Evolutionary conservation across 2,113 vertebrate genomes (phyloP), one percentile per base, ranked within the genome.

Genomic region (Scytalopus superciliaris): DNA sequence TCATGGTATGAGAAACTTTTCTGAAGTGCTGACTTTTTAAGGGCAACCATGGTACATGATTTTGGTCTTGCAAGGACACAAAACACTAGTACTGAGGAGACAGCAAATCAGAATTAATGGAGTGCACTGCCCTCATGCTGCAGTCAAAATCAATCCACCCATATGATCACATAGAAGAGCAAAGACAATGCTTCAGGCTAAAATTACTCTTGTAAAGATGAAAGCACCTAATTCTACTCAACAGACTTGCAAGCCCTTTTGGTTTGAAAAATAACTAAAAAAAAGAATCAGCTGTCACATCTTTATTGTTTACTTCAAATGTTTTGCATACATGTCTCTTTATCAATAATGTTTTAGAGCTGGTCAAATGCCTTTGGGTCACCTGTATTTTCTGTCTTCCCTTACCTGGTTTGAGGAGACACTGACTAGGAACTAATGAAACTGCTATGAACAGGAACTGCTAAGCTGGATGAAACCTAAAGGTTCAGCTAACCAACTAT

Each of bases 91-190:
- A 73, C 28, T 31, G 74, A 49, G 72, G 79, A 77, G 87, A 87
- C 18, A 87, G 87, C 53, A 87, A 96, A 86, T 79, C 45, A 50
- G 57, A 76, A 95, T 91, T 84, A 95, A 93, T 56, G 56, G 78
- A 95, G 73, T 77, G 86, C 80, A 77, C 7, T 87, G 80, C 52
- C 37, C 63, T 95, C 59, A 63, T 62, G 72, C 31, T 94, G 78
- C 56, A 84, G 62, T 63, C 53, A 96, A 96, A 97, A 97, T 95
- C 95, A 96, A 97, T 97, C 56, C 63, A 76, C 53, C 28, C 64
- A 70, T 81, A 85, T 4, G 68, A 89, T 69, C 76, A 89, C 35
- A 91, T 7, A 35, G 74, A 97, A 93, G 59, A 96, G 94, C 59
- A 95, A 96, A 96, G 72, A 72, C 64, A 87, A 93, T 19, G 87